phyloP scores from a whole-genome alignment of 2,888 invertebrate species.

The Andrena flavipes region DNA sequence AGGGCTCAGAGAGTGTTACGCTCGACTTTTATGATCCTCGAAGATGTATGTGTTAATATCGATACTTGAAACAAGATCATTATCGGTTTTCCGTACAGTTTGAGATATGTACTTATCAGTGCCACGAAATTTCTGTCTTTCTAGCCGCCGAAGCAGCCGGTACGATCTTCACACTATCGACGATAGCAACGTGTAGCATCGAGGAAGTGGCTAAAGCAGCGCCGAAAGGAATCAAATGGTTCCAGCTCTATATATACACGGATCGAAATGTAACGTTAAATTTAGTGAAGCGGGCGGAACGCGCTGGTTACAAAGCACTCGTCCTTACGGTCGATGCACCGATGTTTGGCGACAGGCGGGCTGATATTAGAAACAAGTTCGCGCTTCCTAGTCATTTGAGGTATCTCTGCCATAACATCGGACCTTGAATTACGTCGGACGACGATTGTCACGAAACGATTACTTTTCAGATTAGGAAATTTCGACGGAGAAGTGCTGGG shows the following conservation, averaged over 20 bases:
- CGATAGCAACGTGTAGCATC: slow-evolving; percentile 93
- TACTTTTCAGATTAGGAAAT: slow-evolving; percentile 90
- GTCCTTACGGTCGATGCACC: slow-evolving; percentile 96
- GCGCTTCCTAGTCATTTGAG: slow-evolving; percentile 91
- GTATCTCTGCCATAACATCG: slow-evolving; percentile 82
- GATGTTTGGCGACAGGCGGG: slow-evolving; percentile 92
- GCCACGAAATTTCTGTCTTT: slow-evolving; percentile 56
- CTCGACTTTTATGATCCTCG: too few relatives aligned
- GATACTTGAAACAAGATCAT: too few relatives aligned
- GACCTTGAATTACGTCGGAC: neutral
- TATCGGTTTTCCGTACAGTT: neutral
- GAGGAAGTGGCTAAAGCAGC: slow-evolving; percentile 94
- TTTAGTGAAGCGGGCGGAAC: slow-evolving; percentile 92
- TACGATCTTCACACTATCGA: slow-evolving; percentile 93
- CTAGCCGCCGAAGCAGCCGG: slow-evolving; percentile 92
- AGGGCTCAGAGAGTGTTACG: too few relatives aligned
- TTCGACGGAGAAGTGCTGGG: slow-evolving; percentile 88
- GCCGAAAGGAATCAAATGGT: slow-evolving; percentile 93
- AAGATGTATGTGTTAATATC: too few relatives aligned
- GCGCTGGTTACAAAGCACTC: slow-evolving; percentile 93
- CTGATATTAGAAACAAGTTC: slow-evolving; percentile 94
- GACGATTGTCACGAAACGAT: too few relatives aligned
- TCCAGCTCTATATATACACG: slow-evolving; percentile 95
- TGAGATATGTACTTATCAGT: neutral
- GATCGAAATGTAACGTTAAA: slow-evolving; percentile 90